A percentile compares a stretch with the other conserved stretches of the same genome.
phyloP scores from a whole-genome alignment of 1,140 invertebrate genomes.

The Prorops nasuta region DNA sequence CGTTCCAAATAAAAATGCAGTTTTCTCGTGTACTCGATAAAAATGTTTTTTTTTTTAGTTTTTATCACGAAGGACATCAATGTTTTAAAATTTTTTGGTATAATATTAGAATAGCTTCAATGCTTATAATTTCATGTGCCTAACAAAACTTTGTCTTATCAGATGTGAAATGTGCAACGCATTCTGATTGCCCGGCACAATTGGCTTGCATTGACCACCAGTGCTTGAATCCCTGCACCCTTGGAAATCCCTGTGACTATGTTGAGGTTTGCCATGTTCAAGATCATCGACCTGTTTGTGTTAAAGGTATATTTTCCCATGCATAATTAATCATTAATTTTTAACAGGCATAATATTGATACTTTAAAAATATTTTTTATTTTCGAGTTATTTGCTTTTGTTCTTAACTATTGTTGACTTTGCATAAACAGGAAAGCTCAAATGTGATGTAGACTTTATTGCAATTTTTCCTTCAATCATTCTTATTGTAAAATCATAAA shows the following conservation, averaged over 20 bases:
- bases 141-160: constrained; percentile 34
- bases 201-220: constrained; percentile 75
- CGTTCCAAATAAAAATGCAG: no score
- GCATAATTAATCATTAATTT: neutral
- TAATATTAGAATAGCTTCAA: no score
- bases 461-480: no score
- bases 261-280: constrained; percentile 73
- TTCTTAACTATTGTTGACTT: constrained; percentile 4
- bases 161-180: constrained; percentile 70
- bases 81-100: no score
- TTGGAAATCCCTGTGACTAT: constrained; percentile 66
- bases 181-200: constrained; percentile 70
- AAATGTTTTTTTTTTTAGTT: no score
- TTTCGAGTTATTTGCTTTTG: no score
- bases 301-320: constrained; percentile 62
- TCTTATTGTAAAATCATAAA: no score
- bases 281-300: constrained; percentile 75
- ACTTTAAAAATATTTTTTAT: constrained; percentile 1
- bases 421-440: constrained; percentile 16
- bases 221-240: constrained; percentile 73
- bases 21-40: no score
- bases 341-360: constrained; percentile 1
- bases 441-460: no score
- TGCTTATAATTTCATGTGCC: no score
- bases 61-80: no score